Percentiles rank a stretch among this genome's conserved stretches.
Evolutionary conservation across 2,113 vertebrate genomes (phyloP).

Genomic region (Paramisgurnus dabryanus): DNA sequence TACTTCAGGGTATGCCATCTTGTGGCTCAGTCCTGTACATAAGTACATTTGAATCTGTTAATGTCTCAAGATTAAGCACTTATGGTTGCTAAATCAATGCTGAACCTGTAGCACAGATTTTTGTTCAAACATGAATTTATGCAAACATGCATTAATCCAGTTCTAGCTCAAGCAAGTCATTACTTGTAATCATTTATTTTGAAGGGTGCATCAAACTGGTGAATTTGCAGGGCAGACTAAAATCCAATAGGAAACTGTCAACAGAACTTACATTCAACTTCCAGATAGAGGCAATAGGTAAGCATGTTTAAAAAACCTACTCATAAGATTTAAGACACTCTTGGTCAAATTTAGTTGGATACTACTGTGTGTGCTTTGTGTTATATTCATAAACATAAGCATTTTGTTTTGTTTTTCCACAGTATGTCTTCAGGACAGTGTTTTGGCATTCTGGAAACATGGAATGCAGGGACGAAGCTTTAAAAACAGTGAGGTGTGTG

Average conservation of each 20-base stretch:
- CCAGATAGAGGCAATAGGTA: conserved; percentile 96
- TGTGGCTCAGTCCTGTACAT: not conserved
- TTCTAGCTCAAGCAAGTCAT: not conserved
- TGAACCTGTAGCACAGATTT: not conserved
- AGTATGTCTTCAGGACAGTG: conserved; percentile 98
- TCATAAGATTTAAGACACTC: not conserved
- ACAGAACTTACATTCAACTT: conserved; percentile 98
- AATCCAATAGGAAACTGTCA: conserved; percentile 94
- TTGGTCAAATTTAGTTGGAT: not conserved
- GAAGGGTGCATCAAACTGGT: conserved; percentile 98
- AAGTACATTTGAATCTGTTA: not conserved
- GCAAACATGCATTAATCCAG: not conserved
- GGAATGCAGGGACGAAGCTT: conserved; percentile 98
- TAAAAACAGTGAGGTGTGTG: conserved; percentile 91
- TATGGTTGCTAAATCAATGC: not conserved
- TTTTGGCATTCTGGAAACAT: conserved; percentile 96
- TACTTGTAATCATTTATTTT: conserved; percentile 17
- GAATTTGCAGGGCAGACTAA: conserved; percentile 93
- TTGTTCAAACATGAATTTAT: conserved; percentile 16
- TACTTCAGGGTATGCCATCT: not conserved
- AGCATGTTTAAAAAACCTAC: conserved; percentile 31
- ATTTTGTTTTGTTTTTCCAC: conserved; percentile 56
- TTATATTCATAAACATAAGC: conserved; percentile 59
- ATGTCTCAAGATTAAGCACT: not conserved
- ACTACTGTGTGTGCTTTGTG: not conserved